These are phyloP conservation scores for Anthopleura xanthogrammica DNA, from an alignment of 92 coral and sea anemone genomes.

Conservation along the genomic window DNA sequence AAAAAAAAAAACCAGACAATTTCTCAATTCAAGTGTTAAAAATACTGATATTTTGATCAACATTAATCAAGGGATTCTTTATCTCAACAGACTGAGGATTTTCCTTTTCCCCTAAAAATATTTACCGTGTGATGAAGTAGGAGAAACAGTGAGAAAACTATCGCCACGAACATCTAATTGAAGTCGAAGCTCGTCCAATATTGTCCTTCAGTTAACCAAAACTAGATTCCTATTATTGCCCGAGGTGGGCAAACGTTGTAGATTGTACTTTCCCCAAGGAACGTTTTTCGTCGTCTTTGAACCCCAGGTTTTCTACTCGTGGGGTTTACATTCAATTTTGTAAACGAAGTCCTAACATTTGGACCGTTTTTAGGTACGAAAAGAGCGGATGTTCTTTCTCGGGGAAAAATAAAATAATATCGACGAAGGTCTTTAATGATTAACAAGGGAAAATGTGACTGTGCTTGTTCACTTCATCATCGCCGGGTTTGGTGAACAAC, in stretches of 20 bases:
- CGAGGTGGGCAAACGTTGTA: slow-evolving; percentile 18
- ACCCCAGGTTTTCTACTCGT: neutral
- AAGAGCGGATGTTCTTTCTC: slow-evolving; percentile 16
- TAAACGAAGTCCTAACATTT: slow-evolving; percentile 2
- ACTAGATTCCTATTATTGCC: slow-evolving; percentile 12
- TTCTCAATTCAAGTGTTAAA: neutral
- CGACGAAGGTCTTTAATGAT: slow-evolving; percentile 60
- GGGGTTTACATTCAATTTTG: neutral
- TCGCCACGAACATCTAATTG: slow-evolving; percentile 39
- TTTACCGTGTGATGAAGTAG: slow-evolving; percentile 35
- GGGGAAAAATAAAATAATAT: slow-evolving; percentile 28
- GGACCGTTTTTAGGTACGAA: slow-evolving; percentile 14
- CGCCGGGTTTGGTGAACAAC: slow-evolving; percentile 62
- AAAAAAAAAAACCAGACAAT: slow-evolving; percentile 3
- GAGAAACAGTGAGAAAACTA: slow-evolving; percentile 17
- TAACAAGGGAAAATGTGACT: slow-evolving; percentile 58
- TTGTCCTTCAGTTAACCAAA: neutral
- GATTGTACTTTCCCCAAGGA: neutral
- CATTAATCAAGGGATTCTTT: neutral
- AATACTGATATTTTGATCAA: neutral
- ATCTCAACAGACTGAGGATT: neutral
- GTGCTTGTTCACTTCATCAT: slow-evolving; percentile 60
- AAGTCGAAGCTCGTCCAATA: slow-evolving; percentile 30
- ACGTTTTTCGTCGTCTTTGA: slow-evolving; percentile 8
- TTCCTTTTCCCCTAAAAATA: neutral